Evolutionary conservation across 2,113 vertebrate species (phyloP).

Genomic region (Melanostigma gelatinosum): DNA sequence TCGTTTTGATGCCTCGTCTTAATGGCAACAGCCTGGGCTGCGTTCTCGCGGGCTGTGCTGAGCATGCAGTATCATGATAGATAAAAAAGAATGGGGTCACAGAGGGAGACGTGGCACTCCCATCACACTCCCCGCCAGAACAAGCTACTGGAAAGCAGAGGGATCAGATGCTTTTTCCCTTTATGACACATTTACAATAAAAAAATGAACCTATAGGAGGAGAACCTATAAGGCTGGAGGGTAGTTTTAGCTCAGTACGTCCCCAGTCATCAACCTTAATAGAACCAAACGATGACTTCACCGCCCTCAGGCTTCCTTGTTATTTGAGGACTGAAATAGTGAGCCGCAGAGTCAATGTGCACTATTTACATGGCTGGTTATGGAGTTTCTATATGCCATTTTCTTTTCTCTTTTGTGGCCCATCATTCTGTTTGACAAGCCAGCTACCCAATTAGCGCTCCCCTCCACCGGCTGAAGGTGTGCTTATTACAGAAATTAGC

Average conservation of each 20-base stretch:
- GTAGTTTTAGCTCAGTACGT: slow-evolving; percentile 5
- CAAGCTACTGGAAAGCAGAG: slow-evolving; percentile 59
- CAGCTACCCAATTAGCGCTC: slow-evolving; percentile 60
- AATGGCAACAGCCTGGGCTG: slow-evolving; percentile 65
- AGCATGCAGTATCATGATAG: slow-evolving; percentile 78
- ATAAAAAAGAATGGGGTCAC: slow-evolving; percentile 76
- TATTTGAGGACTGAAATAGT: slow-evolving; percentile 46
- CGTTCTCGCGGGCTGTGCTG: slow-evolving; percentile 68
- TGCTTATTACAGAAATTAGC: slow-evolving; percentile 64
- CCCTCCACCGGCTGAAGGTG: slow-evolving; percentile 46
- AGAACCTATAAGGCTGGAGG: neutral
- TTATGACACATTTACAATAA: slow-evolving; percentile 14
- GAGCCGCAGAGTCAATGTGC: slow-evolving; percentile 41
- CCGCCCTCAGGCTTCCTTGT: slow-evolving; percentile 26
- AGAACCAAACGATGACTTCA: slow-evolving; percentile 51
- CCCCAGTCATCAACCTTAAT: slow-evolving; percentile 21
- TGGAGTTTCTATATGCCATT: slow-evolving; percentile 31
- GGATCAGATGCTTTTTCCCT: slow-evolving; percentile 9
- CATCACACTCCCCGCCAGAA: slow-evolving; percentile 42
- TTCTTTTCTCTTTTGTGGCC: slow-evolving; percentile 32
- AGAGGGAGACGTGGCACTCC: slow-evolving; percentile 54
- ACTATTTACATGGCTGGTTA: slow-evolving; percentile 56
- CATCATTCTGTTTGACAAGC: slow-evolving; percentile 53
- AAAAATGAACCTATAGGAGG: neutral
- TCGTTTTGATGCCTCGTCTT: slow-evolving; percentile 70